Conservation (phyloP, 2,113 vertebrate genomes). For the Dissostichus mawsoni region DNA sequence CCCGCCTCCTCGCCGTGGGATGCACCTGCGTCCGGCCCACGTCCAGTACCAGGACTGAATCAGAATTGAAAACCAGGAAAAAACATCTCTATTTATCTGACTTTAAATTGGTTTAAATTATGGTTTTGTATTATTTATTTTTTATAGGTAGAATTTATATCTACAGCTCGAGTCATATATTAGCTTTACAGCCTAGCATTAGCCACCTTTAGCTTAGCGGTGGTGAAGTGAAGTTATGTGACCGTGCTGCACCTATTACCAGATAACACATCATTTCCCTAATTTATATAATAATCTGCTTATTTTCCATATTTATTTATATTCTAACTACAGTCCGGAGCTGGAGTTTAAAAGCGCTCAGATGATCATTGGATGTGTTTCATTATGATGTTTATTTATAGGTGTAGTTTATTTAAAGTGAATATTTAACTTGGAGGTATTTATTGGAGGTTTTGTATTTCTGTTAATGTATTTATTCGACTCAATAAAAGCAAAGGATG, state of each 20-base stretch:
- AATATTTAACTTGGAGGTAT: conserved; percentile 32
- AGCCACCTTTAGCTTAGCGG: too few species aligned
- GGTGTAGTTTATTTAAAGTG: conserved; percentile 30
- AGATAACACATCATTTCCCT: too few species aligned
- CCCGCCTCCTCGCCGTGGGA: conserved; percentile 86
- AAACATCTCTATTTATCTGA: too few species aligned
- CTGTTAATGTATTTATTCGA: conserved; percentile 56
- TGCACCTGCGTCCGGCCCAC: conserved; percentile 86
- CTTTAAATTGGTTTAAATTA: too few species aligned
- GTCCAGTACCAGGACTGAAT: conserved; percentile 63
- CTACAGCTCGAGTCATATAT: too few species aligned
- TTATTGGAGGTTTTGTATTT: conserved; percentile 47
- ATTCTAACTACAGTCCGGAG: neutral
- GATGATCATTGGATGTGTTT: conserved; percentile 3
- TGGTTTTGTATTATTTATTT: too few species aligned
- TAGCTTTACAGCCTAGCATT: too few species aligned
- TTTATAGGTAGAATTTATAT: too few species aligned
- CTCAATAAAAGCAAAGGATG: conserved; percentile 28
- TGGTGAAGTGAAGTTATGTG: too few species aligned
- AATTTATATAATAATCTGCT: neutral
- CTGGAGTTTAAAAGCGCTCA: neutral
- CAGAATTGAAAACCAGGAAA: neutral
- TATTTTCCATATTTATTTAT: neutral
- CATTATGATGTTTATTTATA: conserved; percentile 41
- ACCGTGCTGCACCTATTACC: too few species aligned